Conservation (phyloP, 2,797 vertebrate genomes). For the Phalanger gymnotis region DNA sequence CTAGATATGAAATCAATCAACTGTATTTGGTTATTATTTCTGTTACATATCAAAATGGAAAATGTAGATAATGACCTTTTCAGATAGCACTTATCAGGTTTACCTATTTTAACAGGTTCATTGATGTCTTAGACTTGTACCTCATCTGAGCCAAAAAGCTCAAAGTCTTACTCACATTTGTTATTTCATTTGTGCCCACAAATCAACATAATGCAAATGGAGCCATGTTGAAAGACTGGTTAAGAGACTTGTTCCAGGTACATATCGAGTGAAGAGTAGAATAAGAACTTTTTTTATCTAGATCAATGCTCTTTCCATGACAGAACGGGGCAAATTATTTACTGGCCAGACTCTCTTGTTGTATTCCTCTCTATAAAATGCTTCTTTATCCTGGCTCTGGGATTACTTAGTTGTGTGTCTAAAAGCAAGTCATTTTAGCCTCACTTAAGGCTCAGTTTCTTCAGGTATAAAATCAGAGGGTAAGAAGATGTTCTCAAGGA, state of each 20-base stretch:
- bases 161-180: not conserved
- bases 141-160: not conserved
- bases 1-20: not conserved
- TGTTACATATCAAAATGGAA: not conserved
- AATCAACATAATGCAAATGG: not conserved
- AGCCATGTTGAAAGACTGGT: not conserved
- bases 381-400: not conserved
- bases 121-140: not conserved
- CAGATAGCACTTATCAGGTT: not conserved
- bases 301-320: not conserved
- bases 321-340: not conserved
- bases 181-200: not conserved
- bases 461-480: not conserved
- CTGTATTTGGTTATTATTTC: not conserved
- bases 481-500: not conserved
- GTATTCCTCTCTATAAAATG: not conserved
- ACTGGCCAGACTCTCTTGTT: not conserved
- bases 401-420: not conserved
- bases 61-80: not conserved
- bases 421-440: not conserved
- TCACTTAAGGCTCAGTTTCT: not conserved
- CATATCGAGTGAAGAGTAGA: not conserved
- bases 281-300: not conserved
- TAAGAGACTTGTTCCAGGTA: not conserved
- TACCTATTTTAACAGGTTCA: not conserved